Percentiles rank a stretch among this genome's conserved stretches.
phyloP scores from a whole-genome alignment of 2,797 vertebrate genomes.

The Rhinophrynus dorsalis region DNA sequence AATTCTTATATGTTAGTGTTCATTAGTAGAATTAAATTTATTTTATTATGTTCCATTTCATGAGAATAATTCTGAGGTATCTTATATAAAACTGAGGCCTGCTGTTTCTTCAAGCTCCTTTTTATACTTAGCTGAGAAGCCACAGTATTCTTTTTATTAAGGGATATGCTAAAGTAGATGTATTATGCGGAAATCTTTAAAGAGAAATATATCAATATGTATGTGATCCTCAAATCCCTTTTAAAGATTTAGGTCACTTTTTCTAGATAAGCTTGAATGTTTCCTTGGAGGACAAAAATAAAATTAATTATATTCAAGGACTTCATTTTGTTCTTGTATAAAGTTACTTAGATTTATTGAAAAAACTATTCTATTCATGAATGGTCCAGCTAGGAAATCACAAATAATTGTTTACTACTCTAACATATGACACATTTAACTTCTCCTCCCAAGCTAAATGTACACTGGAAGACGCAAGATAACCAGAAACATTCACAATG shows the following conservation, averaged over 20 bases:
- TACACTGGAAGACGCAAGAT: too few species aligned
- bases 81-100: background rate
- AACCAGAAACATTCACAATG: too few species aligned
- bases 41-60: too few species aligned
- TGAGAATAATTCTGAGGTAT: too few species aligned
- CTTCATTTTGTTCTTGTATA: background rate
- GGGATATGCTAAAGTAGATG: background rate
- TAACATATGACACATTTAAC: too few species aligned
- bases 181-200: slow-evolving; percentile 7
- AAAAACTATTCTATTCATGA: too few species aligned
- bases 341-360: too few species aligned
- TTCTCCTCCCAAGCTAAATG: too few species aligned
- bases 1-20: too few species aligned
- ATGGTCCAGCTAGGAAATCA: too few species aligned
- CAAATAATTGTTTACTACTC: too few species aligned
- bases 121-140: background rate
- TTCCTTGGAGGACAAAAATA: slow-evolving; percentile 25
- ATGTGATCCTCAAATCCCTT: slow-evolving; percentile 34
- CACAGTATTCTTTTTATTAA: background rate
- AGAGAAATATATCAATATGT: slow-evolving; percentile 42
- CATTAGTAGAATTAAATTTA: too few species aligned
- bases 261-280: slow-evolving; percentile 14
- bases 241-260: slow-evolving; percentile 46
- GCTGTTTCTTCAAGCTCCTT: background rate
- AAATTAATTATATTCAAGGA: slow-evolving; percentile 32